These are phyloP conservation scores for Prenolepis imparis DNA, from an alignment of 2,888 invertebrate species.

Conservation along the genomic window DNA sequence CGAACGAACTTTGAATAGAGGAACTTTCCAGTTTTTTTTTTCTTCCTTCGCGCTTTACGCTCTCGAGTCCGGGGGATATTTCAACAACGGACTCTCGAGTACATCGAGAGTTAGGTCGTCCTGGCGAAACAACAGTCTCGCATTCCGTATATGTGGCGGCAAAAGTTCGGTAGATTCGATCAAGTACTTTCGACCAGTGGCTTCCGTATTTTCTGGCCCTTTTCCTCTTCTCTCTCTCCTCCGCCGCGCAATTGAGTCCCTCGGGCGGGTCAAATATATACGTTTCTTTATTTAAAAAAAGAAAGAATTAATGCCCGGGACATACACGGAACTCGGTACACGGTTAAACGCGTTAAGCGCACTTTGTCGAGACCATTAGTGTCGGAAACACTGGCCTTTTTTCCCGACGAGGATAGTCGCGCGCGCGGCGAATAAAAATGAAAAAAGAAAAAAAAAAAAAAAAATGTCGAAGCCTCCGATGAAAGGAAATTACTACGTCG, in stretches of 20 bases:
- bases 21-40: conserved; percentile 52
- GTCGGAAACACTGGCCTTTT: conserved; percentile 22
- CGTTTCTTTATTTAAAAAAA: conserved; percentile 39
- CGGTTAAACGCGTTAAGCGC: conserved; percentile 33
- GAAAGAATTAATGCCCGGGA: background rate
- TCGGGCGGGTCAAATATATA: background rate
- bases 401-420: background rate
- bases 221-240: background rate
- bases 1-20: conserved; percentile 72
- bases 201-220: conserved; percentile 25
- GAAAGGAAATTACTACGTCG: conserved; percentile 40
- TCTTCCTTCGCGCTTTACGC: conserved; percentile 45
- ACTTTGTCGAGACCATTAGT: conserved; percentile 45
- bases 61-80: conserved; percentile 51
- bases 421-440: conserved; percentile 10
- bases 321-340: background rate
- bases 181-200: conserved; percentile 35
- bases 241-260: background rate
- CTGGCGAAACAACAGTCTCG: conserved; percentile 36
- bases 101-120: conserved; percentile 48
- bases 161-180: conserved; percentile 47
- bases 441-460: background rate
- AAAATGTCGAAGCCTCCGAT: conserved; percentile 1
- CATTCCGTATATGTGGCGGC: conserved; percentile 19
- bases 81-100: conserved; percentile 56